These are phyloP conservation scores for Tamias sibiricus DNA, from an alignment of 2,113 vertebrate genomes.

Conservation along the genomic window DNA sequence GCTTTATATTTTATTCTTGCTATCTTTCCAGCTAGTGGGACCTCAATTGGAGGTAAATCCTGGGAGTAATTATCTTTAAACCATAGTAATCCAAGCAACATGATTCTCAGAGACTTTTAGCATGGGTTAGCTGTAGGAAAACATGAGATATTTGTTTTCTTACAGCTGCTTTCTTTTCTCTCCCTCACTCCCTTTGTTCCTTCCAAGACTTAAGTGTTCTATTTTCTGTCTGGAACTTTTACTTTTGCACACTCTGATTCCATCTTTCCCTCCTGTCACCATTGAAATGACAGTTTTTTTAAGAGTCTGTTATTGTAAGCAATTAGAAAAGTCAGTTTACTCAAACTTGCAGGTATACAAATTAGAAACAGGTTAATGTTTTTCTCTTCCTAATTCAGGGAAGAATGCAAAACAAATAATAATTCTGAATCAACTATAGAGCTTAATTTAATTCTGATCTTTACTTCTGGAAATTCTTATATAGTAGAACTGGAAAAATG, in stretches of 20 bases:
- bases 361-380: neutral
- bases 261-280: neutral
- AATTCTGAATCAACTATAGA: neutral
- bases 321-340: neutral
- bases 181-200: neutral
- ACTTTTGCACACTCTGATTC: neutral
- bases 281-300: slow-evolving; percentile 3
- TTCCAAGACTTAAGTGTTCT: neutral
- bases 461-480: neutral
- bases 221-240: neutral
- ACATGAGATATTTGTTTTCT: slow-evolving; percentile 33
- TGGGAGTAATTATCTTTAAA: slow-evolving; percentile 54
- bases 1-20: slow-evolving; percentile 44
- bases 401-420: neutral
- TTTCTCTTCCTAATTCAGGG: neutral
- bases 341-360: neutral
- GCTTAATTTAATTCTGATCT: neutral
- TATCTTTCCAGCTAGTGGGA: slow-evolving; percentile 37
- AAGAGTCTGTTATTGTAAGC: neutral
- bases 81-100: slow-evolving; percentile 47
- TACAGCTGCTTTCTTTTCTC: neutral
- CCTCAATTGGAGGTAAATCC: slow-evolving; percentile 14
- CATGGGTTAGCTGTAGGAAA: slow-evolving; percentile 17
- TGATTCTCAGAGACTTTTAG: slow-evolving; percentile 41
- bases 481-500: neutral